phyloP scores from a whole-genome alignment of 2,797 vertebrate species.

The Neomorphus geoffroyi region DNA sequence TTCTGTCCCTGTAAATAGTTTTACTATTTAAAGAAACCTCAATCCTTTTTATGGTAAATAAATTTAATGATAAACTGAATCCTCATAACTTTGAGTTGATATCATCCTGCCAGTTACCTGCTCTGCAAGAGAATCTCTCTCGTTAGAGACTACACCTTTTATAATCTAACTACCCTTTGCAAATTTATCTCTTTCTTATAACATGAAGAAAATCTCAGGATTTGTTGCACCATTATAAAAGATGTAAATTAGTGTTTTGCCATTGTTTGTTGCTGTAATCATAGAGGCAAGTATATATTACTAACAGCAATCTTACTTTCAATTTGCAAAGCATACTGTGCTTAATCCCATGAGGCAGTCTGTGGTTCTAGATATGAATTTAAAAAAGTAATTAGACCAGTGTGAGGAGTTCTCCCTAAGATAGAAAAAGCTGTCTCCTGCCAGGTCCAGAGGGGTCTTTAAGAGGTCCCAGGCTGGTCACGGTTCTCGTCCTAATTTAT shows the following conservation, averaged over 20 bases:
- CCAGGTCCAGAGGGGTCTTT: slow-evolving; percentile 79
- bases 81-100: slow-evolving; percentile 37
- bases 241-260: slow-evolving; percentile 84
- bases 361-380: slow-evolving; percentile 84
- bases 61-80: slow-evolving; percentile 44
- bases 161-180: slow-evolving; percentile 65
- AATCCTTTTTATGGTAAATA: slow-evolving; percentile 48
- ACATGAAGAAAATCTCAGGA: slow-evolving; percentile 35
- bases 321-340: slow-evolving; percentile 85
- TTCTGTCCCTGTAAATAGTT: slow-evolving; percentile 33
- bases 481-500: slow-evolving; percentile 57
- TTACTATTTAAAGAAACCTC: neutral
- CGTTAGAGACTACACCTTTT: neutral
- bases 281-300: slow-evolving; percentile 78
- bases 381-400: slow-evolving; percentile 88
- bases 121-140: slow-evolving; percentile 28
- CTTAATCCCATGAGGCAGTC: slow-evolving; percentile 83
- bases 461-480: slow-evolving; percentile 70
- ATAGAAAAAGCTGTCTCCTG: slow-evolving; percentile 67
- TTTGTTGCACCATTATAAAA: slow-evolving; percentile 73
- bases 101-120: neutral
- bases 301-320: slow-evolving; percentile 88
- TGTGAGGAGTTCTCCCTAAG: slow-evolving; percentile 67
- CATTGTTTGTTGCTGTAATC: slow-evolving; percentile 80
- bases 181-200: slow-evolving; percentile 48